Evolutionary conservation across 2,888 invertebrate genomes (phyloP), one percentile per base, ranked within the genome.

Genomic region (Neria commutata): DNA sequence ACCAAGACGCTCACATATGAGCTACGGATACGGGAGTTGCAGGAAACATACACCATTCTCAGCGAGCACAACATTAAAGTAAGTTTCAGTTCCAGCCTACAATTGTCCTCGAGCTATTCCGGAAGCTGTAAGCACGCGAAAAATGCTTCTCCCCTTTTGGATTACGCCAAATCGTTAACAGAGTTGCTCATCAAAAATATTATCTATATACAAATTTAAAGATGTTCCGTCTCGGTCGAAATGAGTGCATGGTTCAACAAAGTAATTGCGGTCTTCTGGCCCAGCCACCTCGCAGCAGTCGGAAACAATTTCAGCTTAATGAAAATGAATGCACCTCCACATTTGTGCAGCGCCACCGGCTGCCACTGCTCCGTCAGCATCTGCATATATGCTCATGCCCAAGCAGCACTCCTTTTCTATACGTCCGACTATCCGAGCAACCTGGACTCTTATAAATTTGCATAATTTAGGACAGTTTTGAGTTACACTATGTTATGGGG

Each of bases 11-110:
- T 94, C 52, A 88, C 90, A 2, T 88, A 91, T 0, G 95, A 95
- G 79, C 85, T 91, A 48, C 87, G 87, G 70, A 93, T 90, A 71
- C 83, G 85, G 37, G 87, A 87, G 65, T 88, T 89, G 81, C 87
- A 91, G 78, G 92, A 94, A 79, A 87, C 89, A 48, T 95, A 92
- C 75, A 84, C 87, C 46, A 89, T 91, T 68, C 83, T 95, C 17
- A 83, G 84, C 51, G 87, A 89, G 66, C 92, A 95, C 76, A 82
- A 85, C 3, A 87, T 94, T 26, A 81, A 85, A 69, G 91, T 89
- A 70, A 81, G 68, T 83, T 53, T 6, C 11, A 23, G 6, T 29
- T 11, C 6, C 29, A 8, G 29, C 29, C 29, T 8, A 29, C 29
- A 8, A 6, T 29, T 5, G n/a, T n/a, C n/a, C n/a, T n/a, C n/a